Evolutionary conservation across 2,888 invertebrate genomes (phyloP), one percentile per base, ranked within the genome.

Genomic region (Polymixis lichenea): DNA sequence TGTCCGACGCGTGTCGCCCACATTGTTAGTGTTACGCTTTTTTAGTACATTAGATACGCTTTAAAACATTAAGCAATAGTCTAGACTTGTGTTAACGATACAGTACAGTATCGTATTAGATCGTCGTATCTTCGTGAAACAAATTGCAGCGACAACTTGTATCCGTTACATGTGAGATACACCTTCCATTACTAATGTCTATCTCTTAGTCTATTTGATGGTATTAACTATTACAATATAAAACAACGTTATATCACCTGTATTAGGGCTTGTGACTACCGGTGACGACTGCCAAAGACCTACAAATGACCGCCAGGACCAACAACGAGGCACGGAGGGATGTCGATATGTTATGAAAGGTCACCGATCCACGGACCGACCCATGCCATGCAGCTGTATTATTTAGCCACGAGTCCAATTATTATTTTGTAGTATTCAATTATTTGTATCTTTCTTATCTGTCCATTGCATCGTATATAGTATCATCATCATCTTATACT

Each of bases 21-120:
- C 53, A 60, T 65, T 66, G 65, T 51, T 6, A 61, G 25, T 19
- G 71, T 69, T 65, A 72, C 71, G 69, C 69, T 64, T 64, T 61
- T 83, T 78, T 72, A 9, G 15, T 28, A 22, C 51, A 68, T 82
- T 82, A 58, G 78, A 28, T 32, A 72, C 61, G 78, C 60, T 61
- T 64, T 25, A 51, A 22, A 49, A 22, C n/a, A 25, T 74, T 68
- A 51, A n/a, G 68, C 38, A 72, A 74, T 65, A 60, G 62, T 61
- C 70, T 71, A 73, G 60, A 77, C 51, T 0, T 46, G 51, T 25
- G 55, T 28, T 19, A 60, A 19, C 46, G 15, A 58, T 58, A 49
- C 71, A 65, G 61, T 15, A 58, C 28, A 13, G 25, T 56, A 46
- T 60, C 25, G 22, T 17, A 15, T 15, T 68, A 55, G 22, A 55